These are phyloP conservation scores for Daphoenositta chrysoptera DNA, from an alignment of 2,113 vertebrate species.

Conservation along the genomic window DNA sequence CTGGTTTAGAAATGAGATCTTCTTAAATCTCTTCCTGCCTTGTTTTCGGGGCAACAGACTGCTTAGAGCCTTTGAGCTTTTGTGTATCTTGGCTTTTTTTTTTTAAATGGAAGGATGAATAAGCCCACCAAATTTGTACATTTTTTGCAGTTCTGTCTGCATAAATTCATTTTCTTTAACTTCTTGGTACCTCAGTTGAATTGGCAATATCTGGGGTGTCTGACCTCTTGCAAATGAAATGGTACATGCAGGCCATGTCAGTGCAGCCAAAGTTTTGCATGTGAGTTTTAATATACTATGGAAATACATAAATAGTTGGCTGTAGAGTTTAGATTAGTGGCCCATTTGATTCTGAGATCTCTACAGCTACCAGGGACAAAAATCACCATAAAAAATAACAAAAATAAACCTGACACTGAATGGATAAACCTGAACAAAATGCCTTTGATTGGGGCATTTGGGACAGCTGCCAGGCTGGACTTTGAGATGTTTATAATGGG, in stretches of 20 bases:
- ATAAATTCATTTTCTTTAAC: neutral
- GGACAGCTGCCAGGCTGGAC: constrained; percentile 56
- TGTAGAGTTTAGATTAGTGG: constrained; percentile 4
- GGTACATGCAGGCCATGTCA: neutral
- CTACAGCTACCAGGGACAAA: constrained; percentile 46
- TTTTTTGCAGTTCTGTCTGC: neutral
- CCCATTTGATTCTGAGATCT: neutral
- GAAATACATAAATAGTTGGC: neutral
- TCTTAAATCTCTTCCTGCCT: neutral
- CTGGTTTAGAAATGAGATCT: neutral
- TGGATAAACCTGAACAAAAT: constrained; percentile 65
- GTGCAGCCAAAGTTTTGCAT: neutral
- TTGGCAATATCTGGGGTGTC: neutral
- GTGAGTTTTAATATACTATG: neutral
- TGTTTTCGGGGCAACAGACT: neutral
- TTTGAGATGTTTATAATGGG: constrained; percentile 61
- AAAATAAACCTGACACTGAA: constrained; percentile 50
- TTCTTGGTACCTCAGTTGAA: neutral
- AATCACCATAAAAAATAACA: constrained; percentile 29
- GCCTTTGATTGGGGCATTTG: constrained; percentile 61
- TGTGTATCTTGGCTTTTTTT: neutral
- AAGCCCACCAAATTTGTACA: neutral
- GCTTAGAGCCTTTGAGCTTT: neutral
- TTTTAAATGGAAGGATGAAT: neutral
- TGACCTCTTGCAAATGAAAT: neutral